These are phyloP conservation scores for Talpa occidentalis DNA, from an alignment of 2,113 vertebrate genomes.

Conservation along the genomic window DNA sequence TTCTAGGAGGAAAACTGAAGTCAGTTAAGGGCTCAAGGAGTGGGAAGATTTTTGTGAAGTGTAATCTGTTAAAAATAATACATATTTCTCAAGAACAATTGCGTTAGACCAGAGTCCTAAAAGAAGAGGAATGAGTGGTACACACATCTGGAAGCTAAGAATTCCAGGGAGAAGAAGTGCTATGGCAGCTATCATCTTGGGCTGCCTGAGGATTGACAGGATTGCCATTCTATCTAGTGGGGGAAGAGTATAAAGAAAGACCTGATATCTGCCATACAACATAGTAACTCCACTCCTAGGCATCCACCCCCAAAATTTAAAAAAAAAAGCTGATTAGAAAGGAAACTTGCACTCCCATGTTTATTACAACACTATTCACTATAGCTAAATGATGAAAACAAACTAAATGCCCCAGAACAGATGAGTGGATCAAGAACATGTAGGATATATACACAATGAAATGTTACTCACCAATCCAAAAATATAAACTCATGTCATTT, in stretches of 20 bases:
- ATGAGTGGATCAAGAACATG: too few species aligned
- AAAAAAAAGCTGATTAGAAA: too few species aligned
- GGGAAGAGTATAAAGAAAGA: not conserved
- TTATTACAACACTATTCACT: too few species aligned
- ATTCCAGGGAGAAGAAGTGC: not conserved
- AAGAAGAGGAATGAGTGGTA: not conserved
- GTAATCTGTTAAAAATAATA: not conserved
- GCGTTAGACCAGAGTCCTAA: not conserved
- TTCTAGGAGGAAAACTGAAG: not conserved
- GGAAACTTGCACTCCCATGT: too few species aligned
- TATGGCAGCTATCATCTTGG: rapidly evolving
- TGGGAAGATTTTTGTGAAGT: not conserved
- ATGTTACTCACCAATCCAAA: too few species aligned
- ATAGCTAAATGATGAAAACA: too few species aligned
- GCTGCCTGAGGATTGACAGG: not conserved
- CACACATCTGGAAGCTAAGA: not conserved
- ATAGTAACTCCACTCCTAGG: too few species aligned
- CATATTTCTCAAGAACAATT: not conserved
- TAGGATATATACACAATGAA: too few species aligned
- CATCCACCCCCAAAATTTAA: too few species aligned
- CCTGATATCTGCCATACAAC: too few species aligned
- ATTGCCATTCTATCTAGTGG: not conserved
- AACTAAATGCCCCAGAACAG: too few species aligned
- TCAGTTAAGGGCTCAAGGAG: not conserved
- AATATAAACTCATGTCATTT: too few species aligned